Conservation (phyloP, 2,888 invertebrate species). For the Mellilla xanthometata region DNA sequence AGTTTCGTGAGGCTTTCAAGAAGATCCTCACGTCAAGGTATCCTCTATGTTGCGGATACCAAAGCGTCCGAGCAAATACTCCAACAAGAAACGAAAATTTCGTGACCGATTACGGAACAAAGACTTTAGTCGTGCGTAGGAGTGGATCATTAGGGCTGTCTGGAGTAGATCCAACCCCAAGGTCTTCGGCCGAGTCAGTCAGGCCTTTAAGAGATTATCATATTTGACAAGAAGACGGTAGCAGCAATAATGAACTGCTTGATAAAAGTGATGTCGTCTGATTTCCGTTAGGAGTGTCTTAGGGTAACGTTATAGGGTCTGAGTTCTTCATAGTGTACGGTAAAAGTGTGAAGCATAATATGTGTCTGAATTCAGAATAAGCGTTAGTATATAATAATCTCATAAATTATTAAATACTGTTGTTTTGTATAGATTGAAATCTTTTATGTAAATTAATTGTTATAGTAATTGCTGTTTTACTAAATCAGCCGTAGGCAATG, state of each 20-base stretch:
- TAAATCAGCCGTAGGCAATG: no score
- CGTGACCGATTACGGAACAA: constrained; percentile 89
- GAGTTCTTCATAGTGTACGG: not conserved
- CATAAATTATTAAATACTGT: no score
- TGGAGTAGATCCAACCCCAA: constrained; percentile 85
- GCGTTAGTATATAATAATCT: no score
- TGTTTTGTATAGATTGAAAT: no score
- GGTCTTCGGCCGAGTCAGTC: constrained; percentile 86
- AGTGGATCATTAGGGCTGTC: constrained; percentile 88
- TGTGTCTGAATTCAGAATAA: no score
- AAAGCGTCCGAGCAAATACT: constrained; percentile 80
- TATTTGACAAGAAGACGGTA: constrained; percentile 75
- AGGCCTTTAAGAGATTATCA: constrained; percentile 84
- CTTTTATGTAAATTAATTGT: no score
- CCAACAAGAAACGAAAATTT: constrained; percentile 86
- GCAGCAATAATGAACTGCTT: constrained; percentile 64
- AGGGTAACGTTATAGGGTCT: not conserved
- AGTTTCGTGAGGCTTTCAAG: constrained; percentile 98
- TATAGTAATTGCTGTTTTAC: no score
- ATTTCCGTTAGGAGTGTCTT: constrained; percentile 4
- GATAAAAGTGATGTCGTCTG: constrained; percentile 70
- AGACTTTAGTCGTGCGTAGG: constrained; percentile 86
- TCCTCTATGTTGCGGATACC: constrained; percentile 89
- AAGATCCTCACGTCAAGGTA: constrained; percentile 93
- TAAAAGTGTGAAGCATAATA: not conserved